Evolutionary conservation across 2,113 vertebrate genomes (phyloP), one percentile per base, ranked within the genome.

Genomic region (Stomatorhinus ivindoensis): DNA sequence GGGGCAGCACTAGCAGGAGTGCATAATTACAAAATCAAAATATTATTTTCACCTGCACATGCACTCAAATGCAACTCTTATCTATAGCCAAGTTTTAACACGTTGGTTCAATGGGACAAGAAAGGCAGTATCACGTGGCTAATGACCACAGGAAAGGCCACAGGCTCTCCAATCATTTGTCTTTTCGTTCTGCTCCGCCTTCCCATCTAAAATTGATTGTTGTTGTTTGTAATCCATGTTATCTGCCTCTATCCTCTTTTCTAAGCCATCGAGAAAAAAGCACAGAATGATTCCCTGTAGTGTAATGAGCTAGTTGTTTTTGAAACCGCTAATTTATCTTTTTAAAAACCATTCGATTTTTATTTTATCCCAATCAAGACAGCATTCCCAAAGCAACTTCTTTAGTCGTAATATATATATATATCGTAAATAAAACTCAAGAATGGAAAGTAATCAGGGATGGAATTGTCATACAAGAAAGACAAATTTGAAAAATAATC

Each of bases 391-490:
- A 35, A 65, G 35, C 39, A 21, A 11, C 17, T 65, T n/a, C 51
- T 61, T 61, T 17, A 42, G 27, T 55, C 9, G 24, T 86, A 47
- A 47, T 24, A 13, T 55, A 35, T 42, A 35, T 87, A 50, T 87
- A 42, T 58, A 87, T 65, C 21, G 8, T 65, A 44, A 44, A 87
- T 87, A 53, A 50, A 48, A 86, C 47, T 35, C 46, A 48, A 46
- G 47, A 50, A 87, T 55, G 85, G 31, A 87, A 87, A 87, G 50
- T 55, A 55, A 53, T 87, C 85, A 55, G 50, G 39, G 50, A 55
- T 55, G 31, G 85, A 87, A 87, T 24, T 31, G 13, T n/a, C 13
- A n/a, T 35, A 17, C n/a, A 84, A 55, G 85, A 87, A 86, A 86
- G n/a, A 87, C 85, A 87, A 55, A 87, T 53, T 17, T 53, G n/a